Evolutionary conservation across 2,888 invertebrate genomes (phyloP), one percentile per base, ranked within the genome.

Genomic region (Harpalus rubripes): DNA sequence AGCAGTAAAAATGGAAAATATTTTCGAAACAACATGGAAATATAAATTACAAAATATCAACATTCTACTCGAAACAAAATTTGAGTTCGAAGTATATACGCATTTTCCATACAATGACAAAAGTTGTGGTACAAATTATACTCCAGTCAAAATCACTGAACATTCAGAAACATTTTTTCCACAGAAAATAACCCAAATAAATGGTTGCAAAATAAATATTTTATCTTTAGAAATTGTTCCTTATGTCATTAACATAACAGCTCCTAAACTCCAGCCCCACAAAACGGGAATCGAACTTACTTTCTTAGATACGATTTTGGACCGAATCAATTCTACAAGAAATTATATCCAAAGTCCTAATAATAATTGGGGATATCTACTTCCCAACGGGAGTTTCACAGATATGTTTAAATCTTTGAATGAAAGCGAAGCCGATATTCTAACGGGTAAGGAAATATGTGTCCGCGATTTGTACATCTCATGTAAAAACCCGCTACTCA

Each of bases 251-350:
- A 61, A 80, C 32, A 15, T 61, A 6, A 32, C 22, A 18, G 61
- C 32, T 5, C 58, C 22, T 26, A 80, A 22, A 61, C 1, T 32
- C n/a, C 10, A 80, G 6, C 80, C 80, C 5, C 3, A 7, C 59
- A n/a, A 61, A 32, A 61, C 80, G 1, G 80, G 80, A 32, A 15
- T 80, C 2, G 80, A 80, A 80, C 4, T 80, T 3, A 80, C 80
- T 32, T 52, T 80, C 7, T 1, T 80, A 32, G 15, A 80, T 32
- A 39, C 59, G 1, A 26, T 80, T 18, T 12, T 58, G 7, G n/a
- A 32, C 0, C 1, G 22, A 39, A 59, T 80, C 15, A 80, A 80
- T 61, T 58, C 59, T 7, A 80, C 59, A 61, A 16, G 18, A 32
- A 80, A 8, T 15, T 80, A 80, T 39, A 10, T 61, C 4, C 1